A percentile compares a stretch with the other conserved stretches of the same genome.
phyloP scores from a whole-genome alignment of 2,113 vertebrate genomes.

The Aegotheles bennettii region DNA sequence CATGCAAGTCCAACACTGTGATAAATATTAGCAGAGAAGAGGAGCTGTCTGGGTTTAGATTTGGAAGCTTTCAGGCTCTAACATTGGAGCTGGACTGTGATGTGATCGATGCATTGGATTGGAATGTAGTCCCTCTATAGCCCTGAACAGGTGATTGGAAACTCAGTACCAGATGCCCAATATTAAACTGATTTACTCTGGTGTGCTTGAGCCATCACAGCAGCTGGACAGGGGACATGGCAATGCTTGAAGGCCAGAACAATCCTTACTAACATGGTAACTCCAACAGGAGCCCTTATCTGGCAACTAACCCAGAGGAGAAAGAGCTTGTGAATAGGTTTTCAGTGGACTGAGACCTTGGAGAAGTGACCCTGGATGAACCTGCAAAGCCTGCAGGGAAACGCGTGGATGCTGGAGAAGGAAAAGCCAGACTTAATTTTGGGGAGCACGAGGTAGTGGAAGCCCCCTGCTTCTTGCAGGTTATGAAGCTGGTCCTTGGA shows the following conservation, averaged over 20 bases:
- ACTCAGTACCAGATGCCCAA: background rate
- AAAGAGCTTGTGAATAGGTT: background rate
- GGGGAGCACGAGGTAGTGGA: background rate
- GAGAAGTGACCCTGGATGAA: background rate
- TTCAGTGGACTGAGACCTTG: background rate
- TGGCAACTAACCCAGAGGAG: background rate
- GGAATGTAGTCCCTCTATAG: background rate
- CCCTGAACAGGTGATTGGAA: background rate
- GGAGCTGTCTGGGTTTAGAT: background rate
- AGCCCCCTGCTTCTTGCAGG: background rate
- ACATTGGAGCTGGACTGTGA: background rate
- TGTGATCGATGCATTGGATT: background rate
- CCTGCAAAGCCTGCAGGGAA: background rate
- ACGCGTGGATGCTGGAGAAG: background rate
- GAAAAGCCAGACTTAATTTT: background rate
- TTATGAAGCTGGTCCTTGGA: background rate
- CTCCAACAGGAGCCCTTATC: background rate
- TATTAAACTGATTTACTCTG: conserved; percentile 27
- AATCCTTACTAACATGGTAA: background rate
- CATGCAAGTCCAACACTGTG: background rate
- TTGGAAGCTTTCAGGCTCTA: background rate
- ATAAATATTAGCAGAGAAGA: background rate
- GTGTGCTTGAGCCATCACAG: background rate
- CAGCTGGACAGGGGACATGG: background rate
- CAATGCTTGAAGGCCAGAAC: background rate